A percentile compares a stretch with the other conserved stretches of the same genome.
These are phyloP conservation scores for Pavo muticus DNA, from an alignment of 2,113 vertebrate species.

Conservation along the genomic window DNA sequence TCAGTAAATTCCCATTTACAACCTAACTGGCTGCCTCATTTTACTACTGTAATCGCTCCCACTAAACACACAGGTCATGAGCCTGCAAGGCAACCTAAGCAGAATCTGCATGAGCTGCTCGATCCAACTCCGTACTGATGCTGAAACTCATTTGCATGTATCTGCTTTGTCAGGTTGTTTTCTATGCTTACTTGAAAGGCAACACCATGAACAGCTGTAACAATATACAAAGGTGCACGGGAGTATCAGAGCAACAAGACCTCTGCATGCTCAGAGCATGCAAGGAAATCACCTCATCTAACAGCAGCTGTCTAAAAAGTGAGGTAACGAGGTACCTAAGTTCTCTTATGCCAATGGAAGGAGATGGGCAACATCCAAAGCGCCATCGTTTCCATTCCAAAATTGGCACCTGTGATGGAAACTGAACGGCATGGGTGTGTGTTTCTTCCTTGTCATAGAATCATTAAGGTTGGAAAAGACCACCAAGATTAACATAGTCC, in stretches of 20 bases:
- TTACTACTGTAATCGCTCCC: neutral
- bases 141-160: neutral
- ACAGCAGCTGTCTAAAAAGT: neutral
- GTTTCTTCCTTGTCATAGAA: neutral
- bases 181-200: neutral
- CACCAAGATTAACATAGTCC: no score
- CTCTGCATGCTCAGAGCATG: neutral
- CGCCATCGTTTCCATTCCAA: neutral
- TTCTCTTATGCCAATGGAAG: neutral
- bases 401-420: neutral
- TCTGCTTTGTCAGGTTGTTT: neutral
- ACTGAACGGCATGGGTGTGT: rapidly evolving
- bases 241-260: neutral
- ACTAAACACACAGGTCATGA: neutral
- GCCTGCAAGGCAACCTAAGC: neutral
- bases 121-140: neutral
- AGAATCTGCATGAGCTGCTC: neutral
- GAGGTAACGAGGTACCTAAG: neutral
- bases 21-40: neutral
- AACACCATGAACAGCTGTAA: neutral
- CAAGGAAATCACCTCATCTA: neutral
- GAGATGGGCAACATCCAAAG: neutral
- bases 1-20: neutral
- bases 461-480: no score
- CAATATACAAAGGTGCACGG: neutral